A percentile compares a stretch with the other conserved stretches of the same genome.
phyloP scores from a whole-genome alignment of 2,888 invertebrate genomes.

The Drosophila yooni region DNA sequence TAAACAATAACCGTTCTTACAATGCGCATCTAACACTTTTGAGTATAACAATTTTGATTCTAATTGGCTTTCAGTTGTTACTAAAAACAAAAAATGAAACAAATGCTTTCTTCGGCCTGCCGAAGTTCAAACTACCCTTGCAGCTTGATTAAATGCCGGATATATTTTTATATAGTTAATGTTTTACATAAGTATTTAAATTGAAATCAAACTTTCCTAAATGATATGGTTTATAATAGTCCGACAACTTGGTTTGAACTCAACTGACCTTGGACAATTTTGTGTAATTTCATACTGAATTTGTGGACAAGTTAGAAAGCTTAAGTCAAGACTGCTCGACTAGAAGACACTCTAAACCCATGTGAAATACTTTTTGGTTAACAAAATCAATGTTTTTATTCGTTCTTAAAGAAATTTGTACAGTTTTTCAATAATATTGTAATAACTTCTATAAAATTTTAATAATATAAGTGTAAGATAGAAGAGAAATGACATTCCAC shows the following conservation, averaged over 20 bases:
- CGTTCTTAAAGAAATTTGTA: background rate
- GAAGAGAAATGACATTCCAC: background rate
- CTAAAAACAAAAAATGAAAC: slow-evolving; percentile 43
- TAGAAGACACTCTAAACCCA: background rate
- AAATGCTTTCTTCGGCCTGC: slow-evolving; percentile 21
- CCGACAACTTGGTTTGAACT: background rate
- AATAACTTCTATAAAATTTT: no score
- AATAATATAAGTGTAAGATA: no score
- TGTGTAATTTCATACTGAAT: background rate
- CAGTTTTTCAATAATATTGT: background rate
- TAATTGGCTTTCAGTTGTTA: slow-evolving; percentile 66
- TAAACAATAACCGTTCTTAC: slow-evolving; percentile 30
- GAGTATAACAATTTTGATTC: slow-evolving; percentile 32
- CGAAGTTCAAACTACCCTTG: slow-evolving; percentile 33
- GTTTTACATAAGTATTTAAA: background rate
- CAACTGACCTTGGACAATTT: background rate
- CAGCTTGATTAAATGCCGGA: background rate
- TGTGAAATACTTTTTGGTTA: background rate
- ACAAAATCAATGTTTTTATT: background rate
- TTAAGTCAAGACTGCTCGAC: no score
- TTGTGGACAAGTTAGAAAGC: background rate
- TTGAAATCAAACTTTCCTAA: background rate
- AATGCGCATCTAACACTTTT: slow-evolving; percentile 53
- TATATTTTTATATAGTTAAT: background rate
- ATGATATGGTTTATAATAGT: background rate